Percentiles rank a stretch among this genome's conserved stretches.
Evolutionary conservation across 2,113 vertebrate species (phyloP).

Genomic region (Rhinoderma darwinii): DNA sequence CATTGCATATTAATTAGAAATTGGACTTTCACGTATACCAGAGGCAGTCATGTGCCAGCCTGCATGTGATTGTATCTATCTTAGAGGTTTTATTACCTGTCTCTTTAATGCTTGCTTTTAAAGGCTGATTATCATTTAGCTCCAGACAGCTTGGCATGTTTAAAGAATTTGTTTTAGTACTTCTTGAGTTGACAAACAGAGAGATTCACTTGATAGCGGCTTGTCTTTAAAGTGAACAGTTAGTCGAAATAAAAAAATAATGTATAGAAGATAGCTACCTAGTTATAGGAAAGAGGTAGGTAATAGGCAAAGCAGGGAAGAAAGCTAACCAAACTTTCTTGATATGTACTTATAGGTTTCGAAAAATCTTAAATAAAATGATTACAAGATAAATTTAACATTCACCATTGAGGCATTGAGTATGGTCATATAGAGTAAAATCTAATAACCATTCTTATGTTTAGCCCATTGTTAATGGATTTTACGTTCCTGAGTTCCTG

Average conservation of each 20-base stretch:
- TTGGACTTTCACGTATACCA: neutral
- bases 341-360: too few relatives aligned
- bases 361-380: too few relatives aligned
- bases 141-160: constrained; percentile 21
- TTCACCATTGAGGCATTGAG: too few relatives aligned
- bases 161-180: constrained; percentile 18
- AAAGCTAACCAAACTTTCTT: too few relatives aligned
- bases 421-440: too few relatives aligned
- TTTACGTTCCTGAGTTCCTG: too few relatives aligned
- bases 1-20: neutral
- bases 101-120: constrained; percentile 17
- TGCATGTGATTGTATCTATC: neutral
- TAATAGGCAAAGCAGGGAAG: too few relatives aligned
- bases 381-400: too few relatives aligned
- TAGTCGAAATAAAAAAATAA: neutral
- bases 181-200: constrained; percentile 25
- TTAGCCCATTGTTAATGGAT: too few relatives aligned
- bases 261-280: neutral
- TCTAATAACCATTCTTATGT: too few relatives aligned
- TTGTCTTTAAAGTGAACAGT: neutral
- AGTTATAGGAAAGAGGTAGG: neutral
- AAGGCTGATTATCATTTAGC: constrained; percentile 19
- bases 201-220: constrained; percentile 12
- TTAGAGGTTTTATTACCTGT: constrained; percentile 13
- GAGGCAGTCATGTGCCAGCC: neutral